Base-by-base conservation (phyloP, 2,113 vertebrate genomes). In the Crotalus helleri region DNA sequence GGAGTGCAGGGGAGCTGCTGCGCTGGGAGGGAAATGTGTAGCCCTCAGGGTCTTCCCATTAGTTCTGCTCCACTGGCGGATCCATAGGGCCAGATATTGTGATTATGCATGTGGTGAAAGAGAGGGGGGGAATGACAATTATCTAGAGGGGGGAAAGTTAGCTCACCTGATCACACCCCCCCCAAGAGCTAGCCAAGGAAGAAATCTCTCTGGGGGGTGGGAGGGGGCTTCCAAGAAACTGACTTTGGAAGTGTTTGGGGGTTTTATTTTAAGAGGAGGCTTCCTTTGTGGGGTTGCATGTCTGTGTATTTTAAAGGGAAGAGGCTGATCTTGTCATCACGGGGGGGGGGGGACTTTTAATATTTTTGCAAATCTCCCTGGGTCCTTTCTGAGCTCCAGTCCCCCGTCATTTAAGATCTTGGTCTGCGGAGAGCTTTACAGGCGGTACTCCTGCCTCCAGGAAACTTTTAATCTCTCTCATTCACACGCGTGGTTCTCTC, bases 401-500 rank as follows among this genome's bases (percentile, higher is more conserved):
- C 9, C 15, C 15, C 39, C 74, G 49, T 86, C 33, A 55, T 64
- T 55, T 59, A 54, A 57, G 49, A 24, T 81, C 58, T 74, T 49
- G 74, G 88, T 54, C 46, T 55, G 90, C 51, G 49, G 39, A 81
- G 23, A 19, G 19, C 9, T 85, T 91, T 87, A 8, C 69, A 49
- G 49, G 11, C 6, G 33, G 3, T 9, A 53, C 91, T 7, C 10
- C 12, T 54, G 1, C 46, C 29, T 85, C 4, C 13, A 57, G 21
- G 1, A 49, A 59, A 58, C 33, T 58, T 11, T 33, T 2, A 23
- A 23, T 39, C 13, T 15, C 54, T 93, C 85, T 23, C 15, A 5
- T 85, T 19, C 5, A n/a, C 49, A 19, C 3, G 7, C 0, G 0
- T 55, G 0, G 0, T 55, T 21, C 1, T 33, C 0, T 12, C 21